Percentiles rank a stretch among this genome's conserved stretches.
These are phyloP conservation scores for Turritopsis rubra DNA, from an alignment of 30 jellyfish, hydroid and myxozoan species.

Conservation along the genomic window DNA sequence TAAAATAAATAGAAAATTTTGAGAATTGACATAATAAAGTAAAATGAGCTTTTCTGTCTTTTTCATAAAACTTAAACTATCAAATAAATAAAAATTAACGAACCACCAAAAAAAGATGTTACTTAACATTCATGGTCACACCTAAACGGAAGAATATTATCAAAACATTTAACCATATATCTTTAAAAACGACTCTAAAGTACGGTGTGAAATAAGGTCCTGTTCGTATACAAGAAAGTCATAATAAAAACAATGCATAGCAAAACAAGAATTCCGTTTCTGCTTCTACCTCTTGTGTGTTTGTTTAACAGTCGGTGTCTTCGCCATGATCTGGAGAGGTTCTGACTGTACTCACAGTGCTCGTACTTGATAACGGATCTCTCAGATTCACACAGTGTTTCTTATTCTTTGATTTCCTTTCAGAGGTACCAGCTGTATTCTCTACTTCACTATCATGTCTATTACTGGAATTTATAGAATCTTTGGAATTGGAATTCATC, in stretches of 20 bases:
- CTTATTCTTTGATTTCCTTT: slow-evolving; percentile 45
- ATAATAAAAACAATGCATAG: no score
- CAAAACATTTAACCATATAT: not conserved
- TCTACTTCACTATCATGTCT: slow-evolving; percentile 66
- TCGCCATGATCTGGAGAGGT: slow-evolving; percentile 72
- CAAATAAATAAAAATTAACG: not conserved
- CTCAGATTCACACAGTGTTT: slow-evolving; percentile 47
- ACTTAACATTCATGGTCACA: not conserved
- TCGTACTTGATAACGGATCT: slow-evolving; percentile 83
- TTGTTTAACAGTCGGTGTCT: slow-evolving; percentile 63
- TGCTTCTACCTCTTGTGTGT: no score
- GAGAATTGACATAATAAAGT: not conserved
- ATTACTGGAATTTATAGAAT: slow-evolving; percentile 61
- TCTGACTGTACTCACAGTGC: slow-evolving; percentile 87
- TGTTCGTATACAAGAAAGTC: not conserved
- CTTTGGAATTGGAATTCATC: slow-evolving; percentile 70
- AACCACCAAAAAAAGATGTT: not conserved
- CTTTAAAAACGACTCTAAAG: no score
- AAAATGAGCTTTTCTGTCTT: not conserved
- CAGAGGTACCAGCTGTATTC: slow-evolving; percentile 76
- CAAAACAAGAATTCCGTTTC: no score
- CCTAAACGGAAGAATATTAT: not conserved
- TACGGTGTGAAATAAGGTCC: not conserved
- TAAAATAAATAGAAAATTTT: not conserved
- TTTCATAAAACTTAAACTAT: not conserved